phyloP scores from a whole-genome alignment of 2,888 invertebrate species.

The Caenorhabditis sp. region DNA sequence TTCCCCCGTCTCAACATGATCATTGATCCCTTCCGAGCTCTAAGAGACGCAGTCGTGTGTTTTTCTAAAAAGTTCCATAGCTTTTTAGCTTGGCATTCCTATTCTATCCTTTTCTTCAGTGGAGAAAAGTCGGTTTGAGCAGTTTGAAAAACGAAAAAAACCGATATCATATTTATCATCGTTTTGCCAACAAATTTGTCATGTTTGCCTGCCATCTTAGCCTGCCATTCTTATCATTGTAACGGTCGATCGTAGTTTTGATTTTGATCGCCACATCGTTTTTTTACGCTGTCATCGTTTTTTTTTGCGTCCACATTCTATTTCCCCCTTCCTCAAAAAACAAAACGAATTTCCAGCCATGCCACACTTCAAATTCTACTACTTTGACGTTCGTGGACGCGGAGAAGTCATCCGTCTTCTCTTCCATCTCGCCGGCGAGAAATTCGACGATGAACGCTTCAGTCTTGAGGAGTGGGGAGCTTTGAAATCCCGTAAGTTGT shows the following conservation, averaged over 20 bases:
- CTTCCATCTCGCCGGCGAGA: conserved; percentile 71
- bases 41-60: too few species aligned
- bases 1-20: too few species aligned
- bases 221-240: neutral
- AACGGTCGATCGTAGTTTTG: too few species aligned
- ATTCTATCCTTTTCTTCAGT: too few species aligned
- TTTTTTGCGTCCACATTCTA: too few species aligned
- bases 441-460: conserved; percentile 72
- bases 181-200: neutral
- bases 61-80: too few species aligned
- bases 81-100: too few species aligned
- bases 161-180: neutral
- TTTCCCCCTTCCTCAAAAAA: neutral
- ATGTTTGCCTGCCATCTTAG: conserved; percentile 3
- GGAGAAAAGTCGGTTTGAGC: too few species aligned
- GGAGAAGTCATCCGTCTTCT: conserved; percentile 77
- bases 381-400: conserved; percentile 74
- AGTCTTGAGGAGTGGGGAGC: conserved; percentile 73
- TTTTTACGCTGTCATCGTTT: too few species aligned
- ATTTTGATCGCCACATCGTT: too few species aligned
- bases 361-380: conserved; percentile 72
- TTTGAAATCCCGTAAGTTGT: conserved; percentile 68
- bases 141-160: too few species aligned
- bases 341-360: conserved; percentile 20
- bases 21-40: too few species aligned